Evolutionary conservation across 2,797 vertebrate genomes (phyloP).

Genomic region (Gadopsis marmoratus): DNA sequence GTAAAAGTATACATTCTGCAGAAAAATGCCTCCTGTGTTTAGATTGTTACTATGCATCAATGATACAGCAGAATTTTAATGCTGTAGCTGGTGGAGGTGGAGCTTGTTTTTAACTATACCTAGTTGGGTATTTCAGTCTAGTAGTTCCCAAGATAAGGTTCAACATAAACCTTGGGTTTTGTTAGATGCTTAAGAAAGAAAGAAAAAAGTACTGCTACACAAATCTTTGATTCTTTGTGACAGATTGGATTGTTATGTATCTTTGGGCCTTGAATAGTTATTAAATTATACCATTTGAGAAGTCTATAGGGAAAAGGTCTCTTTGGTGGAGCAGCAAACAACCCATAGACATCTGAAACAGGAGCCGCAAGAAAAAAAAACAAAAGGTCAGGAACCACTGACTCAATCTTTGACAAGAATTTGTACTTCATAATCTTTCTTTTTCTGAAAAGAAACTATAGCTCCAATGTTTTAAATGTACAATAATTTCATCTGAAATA

Average conservation of each 20-base stretch:
- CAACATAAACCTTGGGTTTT: background rate
- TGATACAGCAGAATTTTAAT: background rate
- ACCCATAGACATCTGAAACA: background rate
- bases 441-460: background rate
- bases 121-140: background rate
- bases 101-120: background rate
- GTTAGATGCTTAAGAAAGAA: background rate
- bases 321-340: background rate
- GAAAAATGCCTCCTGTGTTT: background rate
- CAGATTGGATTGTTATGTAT: background rate
- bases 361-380: no score
- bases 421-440: background rate
- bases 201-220: background rate
- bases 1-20: background rate
- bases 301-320: background rate
- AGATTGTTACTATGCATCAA: background rate
- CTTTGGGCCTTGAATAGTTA: background rate
- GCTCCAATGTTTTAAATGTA: background rate
- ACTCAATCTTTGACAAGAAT: no score
- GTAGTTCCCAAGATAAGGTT: background rate
- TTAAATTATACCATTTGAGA: background rate
- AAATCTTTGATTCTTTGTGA: background rate
- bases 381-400: no score
- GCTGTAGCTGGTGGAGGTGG: no score
- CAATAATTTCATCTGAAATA: background rate